Conservation (phyloP, 1,140 invertebrate genomes). For the Capitella teleta region DNA sequence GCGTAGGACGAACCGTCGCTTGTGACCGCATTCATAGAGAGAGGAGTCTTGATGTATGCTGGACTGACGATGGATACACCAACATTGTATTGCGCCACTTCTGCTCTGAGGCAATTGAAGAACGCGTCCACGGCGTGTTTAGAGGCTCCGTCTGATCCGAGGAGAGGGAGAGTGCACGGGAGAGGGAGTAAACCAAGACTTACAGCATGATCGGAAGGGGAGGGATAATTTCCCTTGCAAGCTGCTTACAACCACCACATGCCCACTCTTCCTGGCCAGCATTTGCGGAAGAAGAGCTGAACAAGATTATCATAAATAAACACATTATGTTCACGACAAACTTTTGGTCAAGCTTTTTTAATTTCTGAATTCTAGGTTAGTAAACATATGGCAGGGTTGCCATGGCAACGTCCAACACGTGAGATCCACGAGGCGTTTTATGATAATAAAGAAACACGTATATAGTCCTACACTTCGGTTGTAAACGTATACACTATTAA, state of each 20-base stretch:
- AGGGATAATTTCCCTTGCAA: conserved; percentile 83
- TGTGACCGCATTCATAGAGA: conserved; percentile 80
- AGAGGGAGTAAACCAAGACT: conserved; percentile 33
- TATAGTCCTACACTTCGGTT: no score
- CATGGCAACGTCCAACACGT: no score
- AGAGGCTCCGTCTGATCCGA: conserved; percentile 65
- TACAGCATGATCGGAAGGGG: conserved; percentile 54
- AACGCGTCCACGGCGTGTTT: conserved; percentile 73
- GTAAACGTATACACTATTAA: no score
- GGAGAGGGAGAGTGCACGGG: neutral
- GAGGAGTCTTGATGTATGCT: conserved; percentile 75
- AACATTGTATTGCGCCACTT: conserved; percentile 58
- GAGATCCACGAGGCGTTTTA: no score
- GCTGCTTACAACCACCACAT: conserved; percentile 83
- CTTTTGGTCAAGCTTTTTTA: conserved; percentile 90
- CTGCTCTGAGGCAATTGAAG: conserved; percentile 38
- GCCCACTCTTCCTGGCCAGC: conserved; percentile 63
- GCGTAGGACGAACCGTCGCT: conserved; percentile 64
- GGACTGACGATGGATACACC: conserved; percentile 72
- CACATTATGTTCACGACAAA: conserved; percentile 29
- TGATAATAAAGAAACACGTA: no score
- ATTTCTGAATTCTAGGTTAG: no score
- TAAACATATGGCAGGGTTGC: no score
- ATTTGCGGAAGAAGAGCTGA: conserved; percentile 70
- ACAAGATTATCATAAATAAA: conserved; percentile 22